These are phyloP conservation scores for Rhogogaster chlorosoma DNA, from an alignment of 2,888 invertebrate genomes.

Conservation along the genomic window DNA sequence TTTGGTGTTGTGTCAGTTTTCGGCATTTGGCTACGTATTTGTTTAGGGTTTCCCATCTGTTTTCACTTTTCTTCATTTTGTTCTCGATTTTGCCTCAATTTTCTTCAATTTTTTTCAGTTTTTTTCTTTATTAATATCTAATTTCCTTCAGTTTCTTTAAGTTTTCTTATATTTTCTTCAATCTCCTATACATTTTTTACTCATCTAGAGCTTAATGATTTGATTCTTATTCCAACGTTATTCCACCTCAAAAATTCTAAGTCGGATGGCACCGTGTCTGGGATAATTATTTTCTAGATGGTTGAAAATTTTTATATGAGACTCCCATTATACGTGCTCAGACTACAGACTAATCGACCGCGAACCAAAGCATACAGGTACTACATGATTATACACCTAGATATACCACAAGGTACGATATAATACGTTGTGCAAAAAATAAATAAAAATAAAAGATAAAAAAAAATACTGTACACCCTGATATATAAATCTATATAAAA, in stretches of 20 bases:
- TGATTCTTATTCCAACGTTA: neutral
- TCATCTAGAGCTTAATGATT: neutral
- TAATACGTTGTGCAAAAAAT: neutral
- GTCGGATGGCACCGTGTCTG: neutral
- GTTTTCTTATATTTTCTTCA: neutral
- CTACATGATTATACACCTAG: conserved; percentile 7
- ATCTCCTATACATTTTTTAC: neutral
- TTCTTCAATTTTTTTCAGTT: neutral
- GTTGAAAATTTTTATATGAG: neutral
- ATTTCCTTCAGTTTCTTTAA: neutral
- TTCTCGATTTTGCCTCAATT: neutral
- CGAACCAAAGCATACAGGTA: neutral
- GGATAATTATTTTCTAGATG: neutral
- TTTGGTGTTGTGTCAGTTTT: too few species aligned
- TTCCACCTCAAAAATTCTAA: neutral
- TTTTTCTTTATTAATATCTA: neutral
- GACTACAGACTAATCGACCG: neutral
- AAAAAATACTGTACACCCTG: neutral
- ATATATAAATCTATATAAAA: neutral
- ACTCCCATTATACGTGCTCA: too few species aligned
- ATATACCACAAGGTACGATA: neutral
- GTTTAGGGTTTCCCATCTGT: too few species aligned
- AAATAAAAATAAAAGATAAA: neutral
- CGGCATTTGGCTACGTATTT: too few species aligned
- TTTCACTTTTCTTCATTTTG: too few species aligned